Percentiles rank a stretch among this genome's conserved stretches.
phyloP scores from a whole-genome alignment of 2,797 vertebrate genomes.

The Gambelia wislizenii region DNA sequence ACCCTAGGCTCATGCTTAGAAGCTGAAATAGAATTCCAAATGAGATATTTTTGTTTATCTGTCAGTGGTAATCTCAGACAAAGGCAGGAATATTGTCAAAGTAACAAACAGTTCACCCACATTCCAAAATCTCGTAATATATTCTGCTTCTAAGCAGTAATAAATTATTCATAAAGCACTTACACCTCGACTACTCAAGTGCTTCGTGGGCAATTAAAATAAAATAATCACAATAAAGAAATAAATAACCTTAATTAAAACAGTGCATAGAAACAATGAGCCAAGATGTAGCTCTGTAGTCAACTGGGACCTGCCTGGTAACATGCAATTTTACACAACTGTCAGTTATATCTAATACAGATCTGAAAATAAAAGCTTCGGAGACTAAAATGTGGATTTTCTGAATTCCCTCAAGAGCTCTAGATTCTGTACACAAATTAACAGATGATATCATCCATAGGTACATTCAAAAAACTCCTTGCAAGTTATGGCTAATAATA shows the following conservation, averaged over 20 bases:
- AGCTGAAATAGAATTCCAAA: conserved; percentile 12
- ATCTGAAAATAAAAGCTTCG: conserved; percentile 30
- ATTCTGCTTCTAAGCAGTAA: conserved; percentile 38
- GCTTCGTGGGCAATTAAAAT: conserved; percentile 70
- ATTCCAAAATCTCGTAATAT: conserved; percentile 1
- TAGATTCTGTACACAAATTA: conserved; percentile 13
- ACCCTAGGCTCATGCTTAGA: neutral
- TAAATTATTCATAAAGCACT: conserved; percentile 62
- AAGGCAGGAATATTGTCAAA: conserved; percentile 32
- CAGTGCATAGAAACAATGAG: conserved; percentile 62
- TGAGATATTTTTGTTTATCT: conserved; percentile 23
- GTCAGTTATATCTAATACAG: conserved; percentile 52
- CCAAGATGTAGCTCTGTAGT: conserved; percentile 49
- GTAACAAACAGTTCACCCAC: conserved; percentile 6
- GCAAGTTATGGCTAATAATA: conserved; percentile 9
- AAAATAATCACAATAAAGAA: conserved; percentile 74
- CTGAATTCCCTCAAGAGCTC: conserved; percentile 7
- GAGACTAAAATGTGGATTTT: conserved; percentile 34
- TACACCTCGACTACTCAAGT: conserved; percentile 56
- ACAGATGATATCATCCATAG: conserved; percentile 2
- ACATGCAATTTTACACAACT: conserved; percentile 67
- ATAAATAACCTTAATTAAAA: conserved; percentile 79
- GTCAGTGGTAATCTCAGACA: conserved; percentile 20
- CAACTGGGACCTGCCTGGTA: conserved; percentile 69
- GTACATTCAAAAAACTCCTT: neutral